A percentile compares a stretch with the other conserved stretches of the same genome.
These are phyloP conservation scores for Tilapia sparmanii DNA, from an alignment of 2,113 vertebrate genomes.

Conservation along the genomic window DNA sequence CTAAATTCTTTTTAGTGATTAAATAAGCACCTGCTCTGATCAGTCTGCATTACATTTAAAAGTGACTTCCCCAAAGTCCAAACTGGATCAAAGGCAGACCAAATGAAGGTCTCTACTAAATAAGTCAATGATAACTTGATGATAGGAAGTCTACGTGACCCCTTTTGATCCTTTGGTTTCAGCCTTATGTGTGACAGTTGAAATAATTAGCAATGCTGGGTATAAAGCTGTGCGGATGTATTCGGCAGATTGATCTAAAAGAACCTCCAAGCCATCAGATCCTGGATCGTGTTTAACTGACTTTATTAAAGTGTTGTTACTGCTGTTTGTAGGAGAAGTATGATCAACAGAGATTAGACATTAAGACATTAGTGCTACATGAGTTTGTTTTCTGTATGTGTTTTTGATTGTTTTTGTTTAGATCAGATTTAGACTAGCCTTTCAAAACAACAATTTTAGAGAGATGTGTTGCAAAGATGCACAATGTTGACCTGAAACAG, in stretches of 20 bases:
- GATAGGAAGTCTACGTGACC: neutral
- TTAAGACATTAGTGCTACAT: neutral
- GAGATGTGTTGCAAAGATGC: neutral
- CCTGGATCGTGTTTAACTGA: neutral
- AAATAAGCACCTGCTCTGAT: neutral
- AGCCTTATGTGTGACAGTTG: neutral
- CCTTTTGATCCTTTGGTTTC: neutral
- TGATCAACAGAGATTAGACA: neutral
- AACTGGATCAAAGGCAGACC: neutral
- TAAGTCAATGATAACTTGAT: neutral
- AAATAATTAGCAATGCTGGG: neutral
- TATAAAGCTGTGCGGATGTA: neutral
- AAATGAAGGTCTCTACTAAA: neutral
- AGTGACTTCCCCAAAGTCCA: neutral
- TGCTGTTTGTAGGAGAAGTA: neutral
- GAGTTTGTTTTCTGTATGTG: neutral
- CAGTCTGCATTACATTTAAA: neutral
- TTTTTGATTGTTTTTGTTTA: neutral
- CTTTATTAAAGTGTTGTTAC: neutral
- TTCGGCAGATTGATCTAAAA: neutral
- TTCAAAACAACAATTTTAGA: neutral
- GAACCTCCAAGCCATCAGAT: neutral
- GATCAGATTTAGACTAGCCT: neutral
- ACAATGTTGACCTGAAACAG: neutral
- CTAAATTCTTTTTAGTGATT: neutral